These are phyloP conservation scores for Plagiodera versicolora DNA, from an alignment of 2,888 invertebrate species.

Conservation along the genomic window DNA sequence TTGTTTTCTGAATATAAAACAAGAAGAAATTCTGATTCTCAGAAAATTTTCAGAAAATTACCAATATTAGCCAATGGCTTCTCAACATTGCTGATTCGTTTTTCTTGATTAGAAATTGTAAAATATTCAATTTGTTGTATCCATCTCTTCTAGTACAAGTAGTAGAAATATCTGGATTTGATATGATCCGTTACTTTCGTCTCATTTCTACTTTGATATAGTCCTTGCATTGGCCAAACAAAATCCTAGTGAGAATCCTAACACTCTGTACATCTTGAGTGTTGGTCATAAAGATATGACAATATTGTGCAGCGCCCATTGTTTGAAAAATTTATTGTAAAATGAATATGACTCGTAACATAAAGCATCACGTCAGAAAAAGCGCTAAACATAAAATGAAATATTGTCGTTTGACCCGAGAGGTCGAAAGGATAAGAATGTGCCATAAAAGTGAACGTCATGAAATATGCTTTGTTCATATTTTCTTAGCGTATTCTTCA, in stretches of 20 bases:
- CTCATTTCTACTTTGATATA: too few species aligned
- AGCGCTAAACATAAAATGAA: background rate
- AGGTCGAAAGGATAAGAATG: constrained; percentile 1
- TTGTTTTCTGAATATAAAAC: too few species aligned
- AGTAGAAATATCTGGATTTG: too few species aligned
- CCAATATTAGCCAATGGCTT: too few species aligned
- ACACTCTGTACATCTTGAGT: background rate
- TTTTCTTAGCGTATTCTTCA: background rate
- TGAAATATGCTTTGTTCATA: background rate
- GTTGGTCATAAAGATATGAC: background rate
- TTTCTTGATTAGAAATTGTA: too few species aligned
- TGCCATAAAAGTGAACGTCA: background rate
- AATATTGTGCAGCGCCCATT: constrained; percentile 2
- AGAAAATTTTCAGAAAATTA: too few species aligned
- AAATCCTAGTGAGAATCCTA: background rate
- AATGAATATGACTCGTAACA: constrained; percentile 6
- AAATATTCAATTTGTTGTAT: too few species aligned
- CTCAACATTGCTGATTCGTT: too few species aligned
- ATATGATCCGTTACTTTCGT: too few species aligned
- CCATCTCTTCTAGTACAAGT: too few species aligned
- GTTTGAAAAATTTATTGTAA: constrained; percentile 7
- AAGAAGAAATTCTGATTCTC: too few species aligned
- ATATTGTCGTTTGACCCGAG: background rate
- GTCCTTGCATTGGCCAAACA: too few species aligned
- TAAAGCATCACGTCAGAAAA: constrained; percentile 4